Base-by-base conservation (phyloP, 1,140 invertebrate genomes). In the Caenorhabditis inopinata region DNA sequence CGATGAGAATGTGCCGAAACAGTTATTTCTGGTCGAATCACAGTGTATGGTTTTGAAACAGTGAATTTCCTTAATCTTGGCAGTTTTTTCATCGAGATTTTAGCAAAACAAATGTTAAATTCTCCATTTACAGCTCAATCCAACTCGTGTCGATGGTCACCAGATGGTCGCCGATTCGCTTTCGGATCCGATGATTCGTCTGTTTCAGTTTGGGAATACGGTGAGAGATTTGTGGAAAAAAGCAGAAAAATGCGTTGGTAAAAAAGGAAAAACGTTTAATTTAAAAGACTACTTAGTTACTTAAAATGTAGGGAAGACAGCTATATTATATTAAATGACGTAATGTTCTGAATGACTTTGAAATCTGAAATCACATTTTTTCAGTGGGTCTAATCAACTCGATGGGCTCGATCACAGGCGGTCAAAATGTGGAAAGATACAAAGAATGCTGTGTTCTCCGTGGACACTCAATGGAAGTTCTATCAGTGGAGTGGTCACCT, bases 401-500 rank as follows among this genome's bases (percentile, higher is more conserved):
- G 14, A 9, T 42, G 1, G 82, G 82, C 9, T 76, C 74, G 9
- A 82, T 80, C 35, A 74, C 74, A 25, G 42, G 18, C 32, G 25
- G 35, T 6, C 35, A 42, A 18, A 68, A 58, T n/a, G 32, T 76
- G 14, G 78, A 83, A 74, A 62, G 49, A 29, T 83, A 81, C 74
- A 68, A 76, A 47, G 51, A 48, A 16, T 25, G 27, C 12, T 49
- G 78, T 51, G 42, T 35, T 14, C 18, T 81, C 7, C 38, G 62
- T 16, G 42, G 49, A 14, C 80, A 81, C 51, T 18, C 48, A 14
- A 76, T 81, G 80, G 80, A 81, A 48, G 80, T 75, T 11, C 90
- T 98, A 21, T 95, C 98, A 89, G 90, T 98, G 29, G 94, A 94
- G 0, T 99, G 97, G 97, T 96, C 96, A 1, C 94, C 94, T 0